A percentile compares a stretch with the other conserved stretches of the same genome.
Conservation (phyloP, 2,113 vertebrate species). For the Ancistrus triradiatus region DNA sequence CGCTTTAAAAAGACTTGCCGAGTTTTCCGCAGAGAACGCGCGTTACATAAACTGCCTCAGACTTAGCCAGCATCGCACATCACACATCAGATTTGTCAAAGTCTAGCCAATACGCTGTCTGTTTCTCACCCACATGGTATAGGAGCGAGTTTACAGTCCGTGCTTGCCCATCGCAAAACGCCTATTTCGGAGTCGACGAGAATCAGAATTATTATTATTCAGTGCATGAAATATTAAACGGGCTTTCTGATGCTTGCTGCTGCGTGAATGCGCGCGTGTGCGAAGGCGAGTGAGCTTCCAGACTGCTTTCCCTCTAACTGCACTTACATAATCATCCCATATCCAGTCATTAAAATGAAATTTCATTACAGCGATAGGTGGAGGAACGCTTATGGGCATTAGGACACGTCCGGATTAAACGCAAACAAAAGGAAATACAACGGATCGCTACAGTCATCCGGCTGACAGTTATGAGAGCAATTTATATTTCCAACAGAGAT, state of each 20-base stretch:
- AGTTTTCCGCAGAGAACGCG: slow-evolving; percentile 13
- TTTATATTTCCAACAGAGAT: slow-evolving; percentile 52
- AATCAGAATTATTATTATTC: slow-evolving; percentile 41
- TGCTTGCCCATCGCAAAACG: slow-evolving; percentile 26
- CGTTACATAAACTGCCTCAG: slow-evolving; percentile 17
- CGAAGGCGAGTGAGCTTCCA: slow-evolving; percentile 17
- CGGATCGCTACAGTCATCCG: slow-evolving; percentile 29
- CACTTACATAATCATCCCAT: slow-evolving; percentile 40
- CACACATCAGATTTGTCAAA: slow-evolving; percentile 10
- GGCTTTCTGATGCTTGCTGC: slow-evolving; percentile 37
- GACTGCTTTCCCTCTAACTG: slow-evolving; percentile 20
- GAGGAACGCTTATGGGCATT: slow-evolving; percentile 21
- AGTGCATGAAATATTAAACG: slow-evolving; percentile 49
- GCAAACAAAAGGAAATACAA: slow-evolving; percentile 13
- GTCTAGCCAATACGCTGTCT: slow-evolving; percentile 8
- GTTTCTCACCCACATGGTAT: neutral
- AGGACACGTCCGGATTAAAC: slow-evolving; percentile 12
- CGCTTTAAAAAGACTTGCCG: slow-evolving; percentile 5
- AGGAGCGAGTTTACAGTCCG: slow-evolving; percentile 3
- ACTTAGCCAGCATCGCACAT: slow-evolving; percentile 10
- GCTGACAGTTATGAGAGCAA: slow-evolving; percentile 49
- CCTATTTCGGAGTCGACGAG: slow-evolving; percentile 24
- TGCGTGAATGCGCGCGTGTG: neutral
- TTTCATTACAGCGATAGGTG: slow-evolving; percentile 38
- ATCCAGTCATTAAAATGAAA: slow-evolving; percentile 36